Percentiles rank a stretch among this genome's conserved stretches.
These are phyloP conservation scores for Menidia beryllina DNA, from an alignment of 2,113 vertebrate genomes.

Conservation along the genomic window DNA sequence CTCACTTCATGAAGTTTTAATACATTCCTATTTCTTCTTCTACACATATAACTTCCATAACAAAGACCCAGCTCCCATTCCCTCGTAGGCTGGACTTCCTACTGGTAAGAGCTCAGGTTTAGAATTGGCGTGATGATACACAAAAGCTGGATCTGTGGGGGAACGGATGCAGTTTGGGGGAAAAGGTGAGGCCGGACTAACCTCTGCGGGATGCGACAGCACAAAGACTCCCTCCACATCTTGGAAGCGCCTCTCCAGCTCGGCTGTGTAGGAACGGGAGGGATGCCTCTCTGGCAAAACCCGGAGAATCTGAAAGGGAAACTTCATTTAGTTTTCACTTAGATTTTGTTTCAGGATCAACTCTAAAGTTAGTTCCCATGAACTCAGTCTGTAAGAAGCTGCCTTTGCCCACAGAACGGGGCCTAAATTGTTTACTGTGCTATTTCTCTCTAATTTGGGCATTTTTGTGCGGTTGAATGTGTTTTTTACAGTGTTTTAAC, in stretches of 20 bases:
- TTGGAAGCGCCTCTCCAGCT: slow-evolving; percentile 81
- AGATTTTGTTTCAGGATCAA: not conserved
- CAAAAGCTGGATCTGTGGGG: not conserved
- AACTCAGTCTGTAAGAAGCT: no score
- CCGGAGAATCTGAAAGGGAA: slow-evolving; percentile 71
- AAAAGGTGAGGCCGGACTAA: slow-evolving; percentile 29
- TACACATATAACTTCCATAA: no score
- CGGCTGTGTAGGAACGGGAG: slow-evolving; percentile 79
- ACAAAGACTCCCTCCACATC: slow-evolving; percentile 70
- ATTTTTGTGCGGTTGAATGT: no score
- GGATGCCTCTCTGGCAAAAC: slow-evolving; percentile 86
- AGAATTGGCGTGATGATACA: no score
- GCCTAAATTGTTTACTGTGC: no score
- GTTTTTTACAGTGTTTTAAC: no score
- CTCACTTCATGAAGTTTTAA: no score
- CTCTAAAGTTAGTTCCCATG: no score
- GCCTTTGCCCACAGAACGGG: no score
- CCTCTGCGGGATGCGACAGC: slow-evolving; percentile 68
- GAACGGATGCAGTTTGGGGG: not conserved
- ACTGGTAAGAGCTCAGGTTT: not conserved
- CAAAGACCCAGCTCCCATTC: no score
- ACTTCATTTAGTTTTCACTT: not conserved
- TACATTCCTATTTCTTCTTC: no score
- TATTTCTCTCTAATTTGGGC: no score
- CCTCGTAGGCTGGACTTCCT: not conserved